phyloP scores from a whole-genome alignment of 2,113 vertebrate genomes.

The Falco punctatus region DNA sequence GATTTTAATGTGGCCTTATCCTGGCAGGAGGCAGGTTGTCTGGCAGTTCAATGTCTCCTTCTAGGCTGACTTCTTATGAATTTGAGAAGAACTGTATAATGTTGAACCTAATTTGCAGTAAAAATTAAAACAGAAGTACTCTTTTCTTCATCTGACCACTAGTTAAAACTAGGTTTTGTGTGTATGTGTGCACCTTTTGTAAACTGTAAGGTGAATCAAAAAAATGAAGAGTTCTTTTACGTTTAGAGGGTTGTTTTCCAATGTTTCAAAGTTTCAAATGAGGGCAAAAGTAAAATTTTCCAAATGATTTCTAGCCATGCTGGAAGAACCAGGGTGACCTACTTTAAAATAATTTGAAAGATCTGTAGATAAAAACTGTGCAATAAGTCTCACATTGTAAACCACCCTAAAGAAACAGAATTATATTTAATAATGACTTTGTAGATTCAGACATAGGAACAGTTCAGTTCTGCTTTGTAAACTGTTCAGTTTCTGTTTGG shows the following conservation, averaged over 20 bases:
- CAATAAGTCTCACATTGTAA: background rate
- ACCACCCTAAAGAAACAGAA: background rate
- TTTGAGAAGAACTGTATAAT: conserved; percentile 2
- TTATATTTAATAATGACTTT: background rate
- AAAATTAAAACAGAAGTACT: background rate
- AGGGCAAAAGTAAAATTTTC: conserved; percentile 57
- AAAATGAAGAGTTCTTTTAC: background rate
- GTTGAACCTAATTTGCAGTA: background rate
- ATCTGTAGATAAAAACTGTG: conserved; percentile 17
- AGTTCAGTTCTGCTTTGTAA: background rate
- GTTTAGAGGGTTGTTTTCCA: conserved; percentile 30
- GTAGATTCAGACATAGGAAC: background rate
- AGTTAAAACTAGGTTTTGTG: background rate
- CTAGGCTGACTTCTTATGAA: conserved; percentile 5
- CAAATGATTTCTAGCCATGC: conserved; percentile 22
- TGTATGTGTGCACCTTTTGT: background rate
- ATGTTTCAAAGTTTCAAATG: background rate
- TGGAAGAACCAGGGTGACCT: conserved; percentile 44
- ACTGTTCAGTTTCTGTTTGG: background rate
- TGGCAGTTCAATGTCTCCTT: conserved; percentile 32
- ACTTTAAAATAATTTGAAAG: conserved; percentile 47
- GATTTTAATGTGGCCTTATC: conserved; percentile 42
- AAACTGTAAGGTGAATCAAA: background rate
- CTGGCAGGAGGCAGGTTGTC: conserved; percentile 49
- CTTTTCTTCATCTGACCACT: background rate